phyloP scores from a whole-genome alignment of 2,113 vertebrate species.

The Noturus placidus region DNA sequence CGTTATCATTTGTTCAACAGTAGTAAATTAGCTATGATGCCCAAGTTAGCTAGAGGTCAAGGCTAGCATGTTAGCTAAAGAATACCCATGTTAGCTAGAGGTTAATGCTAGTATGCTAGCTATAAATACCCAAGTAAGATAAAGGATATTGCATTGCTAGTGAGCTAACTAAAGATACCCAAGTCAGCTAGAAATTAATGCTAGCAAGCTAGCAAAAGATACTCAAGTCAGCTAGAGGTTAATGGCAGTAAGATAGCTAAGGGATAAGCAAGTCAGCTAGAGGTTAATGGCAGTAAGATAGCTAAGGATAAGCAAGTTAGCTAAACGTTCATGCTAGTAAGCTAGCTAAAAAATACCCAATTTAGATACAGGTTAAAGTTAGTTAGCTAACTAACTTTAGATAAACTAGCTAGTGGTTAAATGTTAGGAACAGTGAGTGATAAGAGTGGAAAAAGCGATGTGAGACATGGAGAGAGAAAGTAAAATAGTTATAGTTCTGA shows the following conservation, averaged over 20 bases:
- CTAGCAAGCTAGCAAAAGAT: neutral
- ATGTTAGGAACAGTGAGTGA: neutral
- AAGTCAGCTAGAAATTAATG: neutral
- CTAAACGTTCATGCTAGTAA: too few species aligned
- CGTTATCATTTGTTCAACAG: neutral
- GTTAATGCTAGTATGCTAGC: neutral
- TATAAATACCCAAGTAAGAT: neutral
- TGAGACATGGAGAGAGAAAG: neutral
- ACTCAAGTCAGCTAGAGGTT: neutral
- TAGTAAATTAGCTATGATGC: neutral
- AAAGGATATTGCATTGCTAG: neutral
- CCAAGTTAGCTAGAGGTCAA: neutral
- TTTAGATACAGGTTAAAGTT: neutral
- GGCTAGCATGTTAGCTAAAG: neutral
- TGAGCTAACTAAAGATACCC: neutral
- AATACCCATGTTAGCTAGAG: neutral
- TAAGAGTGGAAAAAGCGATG: neutral
- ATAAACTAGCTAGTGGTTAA: neutral
- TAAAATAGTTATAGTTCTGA: neutral
- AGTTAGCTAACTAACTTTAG: neutral
- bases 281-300: too few species aligned
- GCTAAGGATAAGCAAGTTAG: too few species aligned
- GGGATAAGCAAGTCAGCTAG: neutral
- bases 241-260: too few species aligned
- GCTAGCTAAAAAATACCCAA: neutral